Evolutionary conservation across 2,888 invertebrate genomes (phyloP).

Genomic region (Hemicrepidius hirtus): DNA sequence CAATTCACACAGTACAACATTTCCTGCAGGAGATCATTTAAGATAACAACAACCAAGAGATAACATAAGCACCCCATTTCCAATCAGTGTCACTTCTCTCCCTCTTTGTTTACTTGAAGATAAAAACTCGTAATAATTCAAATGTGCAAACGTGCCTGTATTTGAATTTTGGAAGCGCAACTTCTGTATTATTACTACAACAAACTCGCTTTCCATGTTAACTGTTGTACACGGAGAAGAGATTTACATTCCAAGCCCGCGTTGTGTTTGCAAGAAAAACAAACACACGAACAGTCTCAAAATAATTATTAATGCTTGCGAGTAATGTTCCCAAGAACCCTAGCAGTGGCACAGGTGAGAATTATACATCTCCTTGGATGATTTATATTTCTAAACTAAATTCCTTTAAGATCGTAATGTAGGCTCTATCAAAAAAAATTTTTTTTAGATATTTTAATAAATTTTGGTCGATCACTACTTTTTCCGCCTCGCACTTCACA

Average conservation of each 20-base stretch:
- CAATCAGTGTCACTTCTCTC: slow-evolving; percentile 1
- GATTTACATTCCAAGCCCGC: slow-evolving; percentile 17
- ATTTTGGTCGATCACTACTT: too few species aligned
- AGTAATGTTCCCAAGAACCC: neutral
- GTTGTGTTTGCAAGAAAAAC: slow-evolving; percentile 15
- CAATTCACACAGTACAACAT: neutral
- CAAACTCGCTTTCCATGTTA: neutral
- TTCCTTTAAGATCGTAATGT: too few species aligned
- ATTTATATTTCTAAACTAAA: neutral
- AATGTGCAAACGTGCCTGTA: slow-evolving; percentile 2
- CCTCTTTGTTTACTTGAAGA: neutral
- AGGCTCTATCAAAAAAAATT: too few species aligned
- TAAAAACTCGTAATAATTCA: neutral
- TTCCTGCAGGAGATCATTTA: neutral
- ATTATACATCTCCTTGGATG: neutral
- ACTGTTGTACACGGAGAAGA: neutral
- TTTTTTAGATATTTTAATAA: too few species aligned
- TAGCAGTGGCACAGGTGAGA: neutral
- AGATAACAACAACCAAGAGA: neutral
- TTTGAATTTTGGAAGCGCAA: neutral
- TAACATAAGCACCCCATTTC: neutral
- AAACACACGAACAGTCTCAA: slow-evolving; percentile 11
- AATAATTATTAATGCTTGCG: slow-evolving; percentile 22
- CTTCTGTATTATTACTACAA: neutral
- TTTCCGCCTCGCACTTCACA: too few species aligned